A percentile compares a stretch with the other conserved stretches of the same genome.
phyloP scores from a whole-genome alignment of 2,797 vertebrate species.

The Periophthalmus magnuspinnatus region DNA sequence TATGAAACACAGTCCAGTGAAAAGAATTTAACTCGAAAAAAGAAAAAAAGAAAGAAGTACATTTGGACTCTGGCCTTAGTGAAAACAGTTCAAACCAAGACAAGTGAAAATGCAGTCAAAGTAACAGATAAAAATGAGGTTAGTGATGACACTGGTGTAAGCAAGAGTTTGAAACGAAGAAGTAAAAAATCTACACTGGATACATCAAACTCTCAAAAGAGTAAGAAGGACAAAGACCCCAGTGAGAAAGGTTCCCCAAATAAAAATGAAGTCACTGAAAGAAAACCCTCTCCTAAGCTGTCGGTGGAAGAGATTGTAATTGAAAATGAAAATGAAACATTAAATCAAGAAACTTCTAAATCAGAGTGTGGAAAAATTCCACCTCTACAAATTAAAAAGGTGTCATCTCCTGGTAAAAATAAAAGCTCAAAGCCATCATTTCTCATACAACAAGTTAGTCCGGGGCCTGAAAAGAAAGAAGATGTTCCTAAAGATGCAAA shows the following conservation, averaged over 20 bases:
- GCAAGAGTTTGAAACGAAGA: slow-evolving; percentile 33
- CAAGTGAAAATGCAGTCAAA: slow-evolving; percentile 49
- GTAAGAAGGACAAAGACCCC: slow-evolving; percentile 19
- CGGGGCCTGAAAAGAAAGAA: slow-evolving; percentile 63
- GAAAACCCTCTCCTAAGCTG: slow-evolving; percentile 30
- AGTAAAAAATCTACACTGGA: slow-evolving; percentile 46
- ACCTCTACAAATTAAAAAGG: slow-evolving; percentile 81
- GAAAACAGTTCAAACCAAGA: slow-evolving; percentile 53
- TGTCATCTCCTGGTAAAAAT: slow-evolving; percentile 77
- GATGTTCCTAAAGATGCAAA: slow-evolving; percentile 49
- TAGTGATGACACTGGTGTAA: slow-evolving; percentile 41
- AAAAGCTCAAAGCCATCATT: slow-evolving; percentile 79
- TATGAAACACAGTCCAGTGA: slow-evolving; percentile 53
- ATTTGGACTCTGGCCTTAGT: slow-evolving; percentile 80
- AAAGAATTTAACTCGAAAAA: slow-evolving; percentile 67
- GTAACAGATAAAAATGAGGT: slow-evolving; percentile 45
- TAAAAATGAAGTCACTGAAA: slow-evolving; percentile 22
- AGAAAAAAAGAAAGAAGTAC: slow-evolving; percentile 79
- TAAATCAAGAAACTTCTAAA: slow-evolving; percentile 54
- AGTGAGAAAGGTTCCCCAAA: slow-evolving; percentile 43
- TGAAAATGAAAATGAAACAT: slow-evolving; percentile 53
- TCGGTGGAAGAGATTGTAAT: slow-evolving; percentile 53
- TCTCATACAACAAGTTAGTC: slow-evolving; percentile 74
- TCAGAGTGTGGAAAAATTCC: slow-evolving; percentile 68
- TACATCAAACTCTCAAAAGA: slow-evolving; percentile 27